A percentile compares a stretch with the other conserved stretches of the same genome.
phyloP scores from a whole-genome alignment of 1,140 invertebrate species.

The Ptiloglossa arizonensis region DNA sequence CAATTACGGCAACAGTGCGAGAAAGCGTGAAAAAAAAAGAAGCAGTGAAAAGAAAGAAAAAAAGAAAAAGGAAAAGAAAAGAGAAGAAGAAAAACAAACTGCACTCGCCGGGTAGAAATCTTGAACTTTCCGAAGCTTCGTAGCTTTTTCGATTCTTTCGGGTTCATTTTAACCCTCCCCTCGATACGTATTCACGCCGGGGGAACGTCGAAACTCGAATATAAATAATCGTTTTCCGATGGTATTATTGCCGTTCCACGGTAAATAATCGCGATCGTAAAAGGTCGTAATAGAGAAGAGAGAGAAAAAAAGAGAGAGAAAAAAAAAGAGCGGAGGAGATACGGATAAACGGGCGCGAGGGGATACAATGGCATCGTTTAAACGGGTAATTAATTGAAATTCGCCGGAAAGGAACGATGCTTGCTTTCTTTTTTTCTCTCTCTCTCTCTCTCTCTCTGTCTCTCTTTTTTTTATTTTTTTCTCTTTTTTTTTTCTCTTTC shows the following conservation, averaged over 20 bases:
- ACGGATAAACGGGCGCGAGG: neutral
- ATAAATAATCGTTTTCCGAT: neutral
- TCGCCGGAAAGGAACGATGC: neutral
- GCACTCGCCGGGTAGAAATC: too few relatives aligned
- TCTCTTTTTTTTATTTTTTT: too few relatives aligned
- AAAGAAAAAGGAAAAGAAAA: too few relatives aligned
- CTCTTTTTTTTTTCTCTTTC: neutral
- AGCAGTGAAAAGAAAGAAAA: too few relatives aligned
- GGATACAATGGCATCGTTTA: neutral
- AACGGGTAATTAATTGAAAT: conserved; percentile 34
- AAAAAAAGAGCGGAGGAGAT: too few relatives aligned
- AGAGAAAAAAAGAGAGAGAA: too few relatives aligned
- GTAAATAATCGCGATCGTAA: neutral
- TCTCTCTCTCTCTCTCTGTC: too few relatives aligned
- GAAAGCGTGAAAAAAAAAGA: conserved; percentile 33
- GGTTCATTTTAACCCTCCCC: neutral
- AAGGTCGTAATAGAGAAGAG: too few relatives aligned
- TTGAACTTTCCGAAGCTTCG: neutral
- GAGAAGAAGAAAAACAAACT: too few relatives aligned
- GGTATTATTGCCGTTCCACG: neutral
- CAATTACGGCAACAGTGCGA: neutral
- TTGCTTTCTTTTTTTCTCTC: neutral
- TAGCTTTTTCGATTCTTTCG: neutral
- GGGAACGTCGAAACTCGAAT: too few relatives aligned
- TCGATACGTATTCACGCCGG: neutral